Base-by-base conservation (phyloP, 2,113 vertebrate species). In the Rallus limicola region DNA sequence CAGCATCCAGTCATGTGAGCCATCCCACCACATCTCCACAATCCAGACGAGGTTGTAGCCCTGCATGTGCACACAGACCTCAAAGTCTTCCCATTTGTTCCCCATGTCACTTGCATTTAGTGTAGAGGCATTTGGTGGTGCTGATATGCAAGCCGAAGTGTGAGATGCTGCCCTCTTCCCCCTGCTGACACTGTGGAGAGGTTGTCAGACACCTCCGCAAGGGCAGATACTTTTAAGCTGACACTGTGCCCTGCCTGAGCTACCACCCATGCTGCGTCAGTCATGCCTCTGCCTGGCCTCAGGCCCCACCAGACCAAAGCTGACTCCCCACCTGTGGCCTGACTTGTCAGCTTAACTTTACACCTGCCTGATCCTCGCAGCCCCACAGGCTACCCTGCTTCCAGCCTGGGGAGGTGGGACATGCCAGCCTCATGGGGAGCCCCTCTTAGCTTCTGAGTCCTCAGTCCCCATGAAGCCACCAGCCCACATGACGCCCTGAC, bases 51-150 rank as follows among this genome's bases (percentile, higher is more conserved):
- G 42, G 16, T 5, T 21, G 14, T n/a, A 25, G 56, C 6, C 14
- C 70, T 82, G 40, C 10, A 82, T 4, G 15, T 34, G 33, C 33
- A 31, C 34, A 13, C 19, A 75, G 34, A 38, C 55, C 40, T 82
- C 20, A 38, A 13, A 56, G 56, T 68, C 34, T 23, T 62, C n/a
- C 59, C 19, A 6, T 31, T 56, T 53, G 33, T 16, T 60, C 34
- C 13, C 55, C 16, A 6, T 9, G 15, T 4, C 71, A 16, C 19
- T 70, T 65, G 25, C 33, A 42, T 74, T 46, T 48, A 42, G 38
- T 0, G 0, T 56, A 79, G 1, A 2, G 48, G 20, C 52, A 56
- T 19, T 20, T 56, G 33, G 36, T 42, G 2, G 4, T 10, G 36
- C 28, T 56, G 23, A 52, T 42, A 68, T 36, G 11, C 18, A 17